These are phyloP conservation scores for Azorinus chamasolen DNA, from an alignment of 2,888 invertebrate genomes.

Conservation along the genomic window DNA sequence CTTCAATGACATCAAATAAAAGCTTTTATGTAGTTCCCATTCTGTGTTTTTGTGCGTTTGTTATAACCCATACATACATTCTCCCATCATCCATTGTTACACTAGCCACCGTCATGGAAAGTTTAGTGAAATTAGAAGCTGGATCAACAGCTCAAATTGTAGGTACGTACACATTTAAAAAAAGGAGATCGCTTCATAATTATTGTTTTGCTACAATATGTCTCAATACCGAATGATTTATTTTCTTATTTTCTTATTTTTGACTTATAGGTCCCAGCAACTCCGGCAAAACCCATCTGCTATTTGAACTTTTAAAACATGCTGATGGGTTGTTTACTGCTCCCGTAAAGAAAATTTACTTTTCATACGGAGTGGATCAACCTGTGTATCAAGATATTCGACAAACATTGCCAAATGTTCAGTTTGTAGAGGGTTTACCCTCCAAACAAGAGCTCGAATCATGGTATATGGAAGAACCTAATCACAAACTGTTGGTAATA, in stretches of 20 bases:
- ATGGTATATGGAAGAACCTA: conserved; percentile 21
- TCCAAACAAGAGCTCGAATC: conserved; percentile 27
- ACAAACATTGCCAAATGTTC: conserved; percentile 8
- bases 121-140: conserved; percentile 17
- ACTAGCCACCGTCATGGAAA: no score
- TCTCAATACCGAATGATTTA: not conserved
- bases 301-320: conserved; percentile 18
- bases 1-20: no score
- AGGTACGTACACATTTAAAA: conserved; percentile 3
- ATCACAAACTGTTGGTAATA: conserved; percentile 28
- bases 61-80: no score
- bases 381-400: conserved; percentile 28
- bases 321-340: conserved; percentile 12
- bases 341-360: conserved; percentile 12
- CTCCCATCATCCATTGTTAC: no score
- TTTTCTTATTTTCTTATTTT: no score
- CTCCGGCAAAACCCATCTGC: conserved; percentile 16
- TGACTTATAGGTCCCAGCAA: conserved; percentile 10
- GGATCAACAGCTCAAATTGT: conserved; percentile 6
- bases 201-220: no score
- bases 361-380: conserved; percentile 24
- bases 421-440: conserved; percentile 34
- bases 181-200: no score
- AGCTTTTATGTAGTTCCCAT: no score
- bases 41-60: no score